phyloP scores from a whole-genome alignment of 1,140 invertebrate genomes.

The Drosophila prosaltans region DNA sequence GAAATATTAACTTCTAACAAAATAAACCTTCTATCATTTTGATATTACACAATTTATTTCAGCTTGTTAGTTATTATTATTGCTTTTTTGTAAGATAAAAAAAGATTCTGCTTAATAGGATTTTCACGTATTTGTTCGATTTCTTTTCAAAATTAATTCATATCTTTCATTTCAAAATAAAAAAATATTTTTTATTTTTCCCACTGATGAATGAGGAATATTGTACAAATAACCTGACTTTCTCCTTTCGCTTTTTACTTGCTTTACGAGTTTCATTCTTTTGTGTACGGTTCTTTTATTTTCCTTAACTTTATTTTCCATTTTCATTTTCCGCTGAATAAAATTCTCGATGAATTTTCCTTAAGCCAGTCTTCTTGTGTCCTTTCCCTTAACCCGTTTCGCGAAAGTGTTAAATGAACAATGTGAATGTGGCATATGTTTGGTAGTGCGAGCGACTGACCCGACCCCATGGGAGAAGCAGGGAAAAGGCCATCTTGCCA shows the following conservation, averaged over 20 bases:
- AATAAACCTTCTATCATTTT: too few species aligned
- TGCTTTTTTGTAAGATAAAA: too few species aligned
- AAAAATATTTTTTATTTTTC: not conserved
- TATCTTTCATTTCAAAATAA: not conserved
- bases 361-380: slow-evolving; percentile 18
- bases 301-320: not conserved
- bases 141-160: not conserved
- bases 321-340: slow-evolving; percentile 28
- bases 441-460: slow-evolving; percentile 13
- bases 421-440: slow-evolving; percentile 40
- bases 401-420: slow-evolving; percentile 55
- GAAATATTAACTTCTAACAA: too few species aligned
- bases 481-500: slow-evolving; percentile 3
- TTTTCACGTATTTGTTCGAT: too few species aligned
- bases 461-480: slow-evolving; percentile 15
- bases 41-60: too few species aligned
- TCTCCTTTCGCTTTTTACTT: not conserved
- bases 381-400: slow-evolving; percentile 14
- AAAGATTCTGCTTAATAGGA: too few species aligned
- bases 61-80: too few species aligned
- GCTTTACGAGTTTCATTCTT: not conserved
- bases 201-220: slow-evolving; percentile 3
- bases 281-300: not conserved
- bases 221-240: not conserved
- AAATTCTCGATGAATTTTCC: slow-evolving; percentile 24